These are phyloP conservation scores for Cantharis lateralis DNA, from an alignment of 2,888 invertebrate genomes.

Conservation along the genomic window DNA sequence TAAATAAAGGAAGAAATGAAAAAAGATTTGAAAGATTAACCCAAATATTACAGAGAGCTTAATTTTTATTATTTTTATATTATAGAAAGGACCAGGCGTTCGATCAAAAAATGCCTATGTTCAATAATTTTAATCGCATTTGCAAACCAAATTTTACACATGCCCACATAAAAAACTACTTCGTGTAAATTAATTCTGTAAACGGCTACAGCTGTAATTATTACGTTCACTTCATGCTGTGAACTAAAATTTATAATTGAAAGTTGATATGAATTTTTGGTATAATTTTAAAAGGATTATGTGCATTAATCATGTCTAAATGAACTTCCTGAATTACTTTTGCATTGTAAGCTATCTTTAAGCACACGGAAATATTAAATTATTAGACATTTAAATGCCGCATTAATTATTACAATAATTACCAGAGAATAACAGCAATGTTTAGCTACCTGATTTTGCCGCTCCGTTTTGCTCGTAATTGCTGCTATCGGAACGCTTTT, in stretches of 20 bases:
- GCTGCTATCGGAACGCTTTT: background rate
- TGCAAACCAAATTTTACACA: background rate
- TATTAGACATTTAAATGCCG: background rate
- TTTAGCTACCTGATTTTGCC: background rate
- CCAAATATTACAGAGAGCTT: background rate
- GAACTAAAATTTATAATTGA: background rate
- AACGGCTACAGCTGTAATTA: slow-evolving; percentile 5
- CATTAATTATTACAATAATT: background rate
- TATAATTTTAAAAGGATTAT: background rate
- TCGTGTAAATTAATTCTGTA: background rate
- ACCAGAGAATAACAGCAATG: background rate
- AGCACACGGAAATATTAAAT: background rate
- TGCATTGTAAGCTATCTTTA: background rate
- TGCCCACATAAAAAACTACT: background rate
- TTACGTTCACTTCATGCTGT: slow-evolving; percentile 1
- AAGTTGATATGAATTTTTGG: background rate
- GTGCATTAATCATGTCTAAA: slow-evolving; percentile 7
- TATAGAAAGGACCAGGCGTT: background rate
- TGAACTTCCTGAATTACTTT: slow-evolving; percentile 6
- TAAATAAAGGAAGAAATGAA: slow-evolving; percentile 11
- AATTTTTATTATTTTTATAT: background rate
- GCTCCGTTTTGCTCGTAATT: background rate
- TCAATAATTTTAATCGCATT: background rate
- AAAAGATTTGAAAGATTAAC: background rate
- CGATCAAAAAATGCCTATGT: background rate